Evolutionary conservation across 53 echinoderm and acorn worm genomes (phyloP), one percentile per base, ranked within the genome.

Genomic region (Crossaster papposus): DNA sequence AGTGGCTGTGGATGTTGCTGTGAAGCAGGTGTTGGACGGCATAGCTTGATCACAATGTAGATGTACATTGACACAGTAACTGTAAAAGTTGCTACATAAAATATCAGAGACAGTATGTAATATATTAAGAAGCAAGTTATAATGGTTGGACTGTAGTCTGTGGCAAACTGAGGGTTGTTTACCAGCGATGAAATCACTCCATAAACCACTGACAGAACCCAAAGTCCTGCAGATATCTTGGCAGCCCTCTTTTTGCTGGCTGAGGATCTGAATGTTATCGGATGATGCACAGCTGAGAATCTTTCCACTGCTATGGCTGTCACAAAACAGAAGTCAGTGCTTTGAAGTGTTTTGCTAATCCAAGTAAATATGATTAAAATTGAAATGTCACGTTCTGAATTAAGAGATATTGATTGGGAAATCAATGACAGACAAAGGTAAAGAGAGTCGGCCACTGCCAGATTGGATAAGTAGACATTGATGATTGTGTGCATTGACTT

Each of bases 401-500:
- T 10, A 2, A 26, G 28, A 3, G 15, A 22, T 28, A 23, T 65
- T 23, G 65, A 65, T 7, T 2, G 11, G 6, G 10, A 1, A 68
- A 28, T 28, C 14, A 26, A 23, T 23, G 28, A 0, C 0, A 0
- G 0, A 68, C 26, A 1, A 28, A 68, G 68, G 68, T 11, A 28
- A 68, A 68, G 24, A 68, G 29, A 10, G 68, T 68, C 68, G 28
- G 28, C 68, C 1, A 68, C 68, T 68, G 68, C 68, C 68, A 68
- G 1, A 26, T 68, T 68, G 28, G 68, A 68, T 68, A 68, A 68
- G 68, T 68, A 68, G 68, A 68, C 68, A 68, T 68, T 26, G 68
- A 68, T 26, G 68, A 68, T 68, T 10, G 68, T 68, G 28, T 68
- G 68, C 68, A 68, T 68, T 18, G 28, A 68, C 28, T 68, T 68